Percentiles rank a stretch among this genome's conserved stretches.
Evolutionary conservation across 2,113 vertebrate genomes (phyloP).

Genomic region (Conger conger): DNA sequence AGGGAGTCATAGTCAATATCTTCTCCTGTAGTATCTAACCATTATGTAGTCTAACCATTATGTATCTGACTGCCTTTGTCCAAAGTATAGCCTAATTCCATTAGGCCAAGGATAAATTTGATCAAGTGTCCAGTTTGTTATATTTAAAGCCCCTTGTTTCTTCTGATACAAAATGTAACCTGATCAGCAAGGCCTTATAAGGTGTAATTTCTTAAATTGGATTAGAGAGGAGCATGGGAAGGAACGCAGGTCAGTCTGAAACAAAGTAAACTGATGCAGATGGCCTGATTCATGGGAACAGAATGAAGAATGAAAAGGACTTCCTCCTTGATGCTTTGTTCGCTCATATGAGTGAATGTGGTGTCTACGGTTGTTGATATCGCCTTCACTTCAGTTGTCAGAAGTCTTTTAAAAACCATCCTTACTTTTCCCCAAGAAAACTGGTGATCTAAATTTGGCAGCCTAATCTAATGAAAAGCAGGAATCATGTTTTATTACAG

Average conservation of each 20-base stretch:
- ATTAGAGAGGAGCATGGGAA: background rate
- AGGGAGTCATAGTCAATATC: background rate
- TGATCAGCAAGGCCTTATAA: background rate
- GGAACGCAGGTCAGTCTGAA: background rate
- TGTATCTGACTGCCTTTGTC: background rate
- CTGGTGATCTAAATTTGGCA: background rate
- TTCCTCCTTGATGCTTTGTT: background rate
- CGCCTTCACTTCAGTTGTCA: background rate
- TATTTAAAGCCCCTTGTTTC: conserved; percentile 13
- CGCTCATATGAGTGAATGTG: background rate
- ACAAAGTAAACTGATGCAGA: background rate
- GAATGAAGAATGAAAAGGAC: background rate
- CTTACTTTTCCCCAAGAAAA: background rate
- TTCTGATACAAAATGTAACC: background rate
- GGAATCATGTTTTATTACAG: background rate
- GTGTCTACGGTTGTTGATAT: background rate
- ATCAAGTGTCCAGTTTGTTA: conserved; percentile 18
- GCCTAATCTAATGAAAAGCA: no score
- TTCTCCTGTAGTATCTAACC: background rate
- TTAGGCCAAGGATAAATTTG: conserved; percentile 9
- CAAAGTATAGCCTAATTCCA: conserved; percentile 10
- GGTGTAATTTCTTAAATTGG: background rate
- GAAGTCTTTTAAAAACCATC: no score
- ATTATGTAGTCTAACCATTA: background rate
- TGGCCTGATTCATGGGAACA: background rate